Base-by-base conservation (phyloP, 92 coral and sea anemone genomes). In the Metridium senile region DNA sequence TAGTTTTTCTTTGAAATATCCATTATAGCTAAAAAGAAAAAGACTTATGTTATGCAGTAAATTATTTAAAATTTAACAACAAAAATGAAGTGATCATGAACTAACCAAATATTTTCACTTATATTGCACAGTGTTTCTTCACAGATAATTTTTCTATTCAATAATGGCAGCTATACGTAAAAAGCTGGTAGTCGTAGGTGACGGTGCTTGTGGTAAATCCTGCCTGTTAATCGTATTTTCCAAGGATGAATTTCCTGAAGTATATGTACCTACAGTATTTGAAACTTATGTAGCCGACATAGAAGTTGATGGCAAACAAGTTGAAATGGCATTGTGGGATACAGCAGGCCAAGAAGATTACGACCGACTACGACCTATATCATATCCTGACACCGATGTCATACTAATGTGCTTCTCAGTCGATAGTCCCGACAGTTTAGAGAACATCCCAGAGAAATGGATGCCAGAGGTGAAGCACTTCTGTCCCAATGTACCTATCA, bases 201-300 rank as follows among this genome's bases (percentile, higher is more conserved):
- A 94, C 89, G 97, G 97, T 89, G 97, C 97, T 23, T 94, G 98
- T 85, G 98, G 98, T 28, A 94, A 94, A 75, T 92, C 98, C 3
- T 94, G 98, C 68, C 89, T 94, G 23, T 93, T 94, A 70, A 94
- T 94, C 21, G 98, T 94, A 53, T 94, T 94, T 82, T 89, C 97
- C 74, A 92, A 92, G 72, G 98, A 94, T 86, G 92, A 94, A 69
- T 94, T 91, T 78, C 98, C 98, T 46, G 97, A 91, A 86, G 97
- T 89, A 56, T 94, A 94, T 76, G 97, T 94, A 47, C 98, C 98
- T 66, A 94, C 97, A 33, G 97, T 94, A 28, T 94, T 91, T 84
- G 97, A 91, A 79, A 91, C 91, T 80, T 94, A 91, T 65, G 98
- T 94, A 46, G 94, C 94, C 29, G 97, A 94, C 78, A 91, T 91